These are phyloP conservation scores for Rafetus swinhoei DNA, from an alignment of 2,113 vertebrate species.

Conservation along the genomic window DNA sequence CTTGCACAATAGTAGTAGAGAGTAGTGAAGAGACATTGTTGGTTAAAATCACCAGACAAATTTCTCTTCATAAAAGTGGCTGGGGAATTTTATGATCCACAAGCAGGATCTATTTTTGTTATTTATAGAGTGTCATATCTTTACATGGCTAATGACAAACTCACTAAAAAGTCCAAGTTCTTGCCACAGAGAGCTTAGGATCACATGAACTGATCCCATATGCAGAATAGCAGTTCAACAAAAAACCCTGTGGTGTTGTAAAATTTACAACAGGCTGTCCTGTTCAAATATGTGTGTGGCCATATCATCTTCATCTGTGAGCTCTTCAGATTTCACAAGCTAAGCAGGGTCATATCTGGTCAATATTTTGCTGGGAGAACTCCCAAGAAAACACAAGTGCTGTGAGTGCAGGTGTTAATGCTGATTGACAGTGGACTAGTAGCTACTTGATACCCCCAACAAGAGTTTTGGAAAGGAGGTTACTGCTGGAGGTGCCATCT, in stretches of 20 bases:
- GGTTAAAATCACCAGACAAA: conserved; percentile 20
- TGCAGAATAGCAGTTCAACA: not conserved
- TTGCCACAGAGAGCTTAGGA: not conserved
- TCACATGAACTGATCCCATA: accelerated
- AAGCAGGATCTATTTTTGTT: conserved; percentile 39
- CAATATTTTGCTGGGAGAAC: not conserved
- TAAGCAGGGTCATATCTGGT: not conserved
- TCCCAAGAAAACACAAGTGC: not conserved
- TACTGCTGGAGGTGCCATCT: not conserved
- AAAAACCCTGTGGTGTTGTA: not conserved
- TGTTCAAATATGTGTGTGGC: accelerated
- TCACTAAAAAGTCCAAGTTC: not conserved
- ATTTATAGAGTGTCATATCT: not conserved
- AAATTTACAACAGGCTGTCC: not conserved
- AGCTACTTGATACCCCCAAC: not conserved
- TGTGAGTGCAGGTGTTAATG: accelerated
- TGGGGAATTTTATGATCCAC: conserved; percentile 22
- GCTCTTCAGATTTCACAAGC: accelerated
- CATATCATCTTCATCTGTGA: not conserved
- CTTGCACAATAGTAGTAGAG: not conserved
- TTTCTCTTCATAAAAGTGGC: not conserved
- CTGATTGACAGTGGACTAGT: accelerated
- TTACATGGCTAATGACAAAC: not conserved
- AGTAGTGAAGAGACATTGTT: not conserved
- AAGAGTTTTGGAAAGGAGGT: accelerated